Evolutionary conservation across 2,113 vertebrate species (phyloP), one percentile per base, ranked within the genome.

Genomic region (Glareola pratincola): DNA sequence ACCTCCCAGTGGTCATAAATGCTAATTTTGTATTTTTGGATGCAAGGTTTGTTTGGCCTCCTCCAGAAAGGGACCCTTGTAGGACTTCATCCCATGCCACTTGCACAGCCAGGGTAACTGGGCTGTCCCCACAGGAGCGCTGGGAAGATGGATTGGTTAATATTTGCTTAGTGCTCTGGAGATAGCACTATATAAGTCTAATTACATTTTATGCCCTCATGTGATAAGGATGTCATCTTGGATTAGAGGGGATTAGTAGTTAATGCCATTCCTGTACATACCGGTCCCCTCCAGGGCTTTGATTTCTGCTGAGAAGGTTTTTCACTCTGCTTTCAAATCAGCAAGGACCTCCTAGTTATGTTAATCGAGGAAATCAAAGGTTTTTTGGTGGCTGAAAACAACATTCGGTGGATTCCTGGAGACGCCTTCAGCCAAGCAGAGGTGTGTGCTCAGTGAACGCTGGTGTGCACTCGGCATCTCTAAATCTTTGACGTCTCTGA

Each of bases 201-300:
- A 96, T 95, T 95, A 81, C 82, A 88, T 96, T 94, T 94, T 74
- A 79, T 88, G 85, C 67, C 85, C 85, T 94, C 75, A 67, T 92
- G 94, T 80, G 92, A 92, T 96, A 96, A 96, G 87, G 90, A 84
- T 96, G 96, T 96, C 96, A 92, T 95, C 96, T 94, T 94, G 95
- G 95, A 96, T 96, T 97, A 97, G 85, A 88, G 59, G 60, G 88
- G 91, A 95, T 96, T 97, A 95, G 96, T 92, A 88, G 96, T 88
- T 96, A 96, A 96, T 96, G 96, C 88, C 96, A 96, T 95, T 97
- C 96, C 96, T 96, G 96, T 86, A 96, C 96, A 95, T 91, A 88
- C 90, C 4, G 6, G 95, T 96, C 95, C 47, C 79, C 88, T 96
- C 83, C 76, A 5, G 92, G 79, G 82, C 88, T 94, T 92, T 94